A percentile compares a stretch with the other conserved stretches of the same genome.
These are phyloP conservation scores for Leptinotarsa texana DNA, from an alignment of 1,140 invertebrate genomes.

Conservation along the genomic window DNA sequence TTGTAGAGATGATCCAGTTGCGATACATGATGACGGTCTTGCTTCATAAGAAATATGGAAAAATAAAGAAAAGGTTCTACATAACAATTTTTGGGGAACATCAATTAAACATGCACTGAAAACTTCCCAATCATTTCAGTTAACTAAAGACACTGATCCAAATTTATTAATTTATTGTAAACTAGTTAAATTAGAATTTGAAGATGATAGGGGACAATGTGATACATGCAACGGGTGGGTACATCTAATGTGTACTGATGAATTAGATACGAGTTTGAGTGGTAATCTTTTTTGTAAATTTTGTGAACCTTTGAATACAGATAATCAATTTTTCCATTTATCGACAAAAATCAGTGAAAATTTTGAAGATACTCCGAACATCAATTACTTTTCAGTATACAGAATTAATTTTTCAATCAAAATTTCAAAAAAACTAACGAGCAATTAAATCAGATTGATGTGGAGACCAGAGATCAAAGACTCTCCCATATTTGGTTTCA, in stretches of 20 bases:
- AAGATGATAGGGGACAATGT: slow-evolving; percentile 7
- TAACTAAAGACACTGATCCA: not conserved
- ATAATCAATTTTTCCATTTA: not conserved
- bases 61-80: not conserved
- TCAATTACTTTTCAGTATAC: not conserved
- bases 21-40: not conserved
- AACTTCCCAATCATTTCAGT: not conserved
- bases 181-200: not conserved
- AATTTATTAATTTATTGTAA: not conserved
- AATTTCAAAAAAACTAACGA: not conserved
- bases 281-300: slow-evolving; percentile 7
- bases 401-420: not conserved
- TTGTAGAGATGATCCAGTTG: not conserved
- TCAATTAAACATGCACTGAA: not conserved
- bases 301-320: not conserved
- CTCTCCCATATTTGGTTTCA: not conserved
- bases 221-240: slow-evolving; percentile 3
- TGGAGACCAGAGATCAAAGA: not conserved
- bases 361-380: not conserved
- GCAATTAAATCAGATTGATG: not conserved
- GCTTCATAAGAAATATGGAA: not conserved
- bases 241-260: slow-evolving; percentile 11
- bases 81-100: not conserved
- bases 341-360: not conserved
- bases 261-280: slow-evolving; percentile 5